These are phyloP conservation scores for Dolichoris vasculosae DNA, from an alignment of 1,140 invertebrate species.

Conservation along the genomic window DNA sequence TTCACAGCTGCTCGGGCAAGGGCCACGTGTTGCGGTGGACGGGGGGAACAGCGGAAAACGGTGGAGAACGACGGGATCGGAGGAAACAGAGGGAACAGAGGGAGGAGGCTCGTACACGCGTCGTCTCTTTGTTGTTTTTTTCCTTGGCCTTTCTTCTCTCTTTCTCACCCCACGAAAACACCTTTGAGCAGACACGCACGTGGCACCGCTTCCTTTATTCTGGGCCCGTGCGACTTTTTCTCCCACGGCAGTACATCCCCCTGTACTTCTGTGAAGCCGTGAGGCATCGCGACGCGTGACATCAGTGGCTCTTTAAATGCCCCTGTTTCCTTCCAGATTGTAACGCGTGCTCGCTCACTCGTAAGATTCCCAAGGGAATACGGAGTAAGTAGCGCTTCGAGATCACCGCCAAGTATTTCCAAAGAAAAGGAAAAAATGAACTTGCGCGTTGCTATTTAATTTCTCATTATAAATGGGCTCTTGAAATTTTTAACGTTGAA, in stretches of 20 bases:
- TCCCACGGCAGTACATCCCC: neutral
- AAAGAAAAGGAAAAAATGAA: too few species aligned
- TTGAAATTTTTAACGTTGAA: too few species aligned
- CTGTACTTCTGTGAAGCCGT: neutral
- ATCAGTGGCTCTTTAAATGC: neutral
- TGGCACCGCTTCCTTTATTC: constrained; percentile 13
- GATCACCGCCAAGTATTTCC: too few species aligned
- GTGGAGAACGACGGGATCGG: too few species aligned
- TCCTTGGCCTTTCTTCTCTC: neutral
- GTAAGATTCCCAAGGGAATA: neutral
- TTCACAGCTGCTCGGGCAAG: constrained; percentile 25
- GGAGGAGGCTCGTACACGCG: neutral
- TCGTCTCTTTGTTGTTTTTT: neutral
- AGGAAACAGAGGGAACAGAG: too few species aligned
- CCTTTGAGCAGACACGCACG: neutral
- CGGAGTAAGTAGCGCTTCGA: too few species aligned
- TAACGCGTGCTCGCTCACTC: neutral
- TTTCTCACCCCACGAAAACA: constrained; percentile 18
- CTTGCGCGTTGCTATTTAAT: too few species aligned
- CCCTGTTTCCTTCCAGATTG: neutral
- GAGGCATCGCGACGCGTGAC: neutral
- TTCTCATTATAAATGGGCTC: too few species aligned
- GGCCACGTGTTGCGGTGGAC: neutral
- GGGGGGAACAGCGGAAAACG: neutral
- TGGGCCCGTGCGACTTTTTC: constrained; percentile 32